Conservation (phyloP, 2,888 invertebrate genomes). For the Dryocosmus kuriphilus region DNA sequence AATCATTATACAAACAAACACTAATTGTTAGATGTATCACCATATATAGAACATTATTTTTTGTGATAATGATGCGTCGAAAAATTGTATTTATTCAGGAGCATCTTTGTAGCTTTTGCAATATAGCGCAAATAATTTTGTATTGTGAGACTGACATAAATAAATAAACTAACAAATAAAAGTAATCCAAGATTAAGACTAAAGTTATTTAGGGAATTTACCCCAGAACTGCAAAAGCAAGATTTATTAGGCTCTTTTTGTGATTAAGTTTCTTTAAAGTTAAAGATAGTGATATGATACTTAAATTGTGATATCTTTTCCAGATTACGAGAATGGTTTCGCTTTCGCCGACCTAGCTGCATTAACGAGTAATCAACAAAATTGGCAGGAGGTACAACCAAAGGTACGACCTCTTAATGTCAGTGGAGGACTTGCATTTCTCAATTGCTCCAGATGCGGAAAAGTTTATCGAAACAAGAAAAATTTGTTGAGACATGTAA, state of each 20-base stretch:
- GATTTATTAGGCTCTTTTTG: neutral
- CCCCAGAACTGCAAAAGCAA: neutral
- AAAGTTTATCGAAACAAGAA: slow-evolving; percentile 72
- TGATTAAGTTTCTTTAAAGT: neutral
- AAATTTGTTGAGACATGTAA: slow-evolving; percentile 74
- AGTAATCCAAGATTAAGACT: neutral
- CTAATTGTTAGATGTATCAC: neutral
- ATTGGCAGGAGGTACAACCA: neutral
- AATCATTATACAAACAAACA: neutral
- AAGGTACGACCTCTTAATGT: neutral
- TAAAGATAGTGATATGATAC: neutral
- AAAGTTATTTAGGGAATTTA: neutral
- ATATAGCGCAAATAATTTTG: neutral
- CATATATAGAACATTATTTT: neutral
- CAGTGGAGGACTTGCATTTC: neutral
- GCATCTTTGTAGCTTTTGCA: too few relatives aligned
- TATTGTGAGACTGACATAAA: neutral
- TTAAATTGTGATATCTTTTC: neutral
- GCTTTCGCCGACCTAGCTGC: neutral
- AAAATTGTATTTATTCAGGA: too few relatives aligned
- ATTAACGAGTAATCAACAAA: slow-evolving; percentile 14
- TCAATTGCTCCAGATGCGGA: slow-evolving; percentile 71
- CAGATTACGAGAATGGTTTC: neutral
- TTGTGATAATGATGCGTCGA: neutral
- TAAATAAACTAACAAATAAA: neutral